Evolutionary conservation across 1,140 invertebrate genomes (phyloP).

Genomic region (Arion vulgaris): DNA sequence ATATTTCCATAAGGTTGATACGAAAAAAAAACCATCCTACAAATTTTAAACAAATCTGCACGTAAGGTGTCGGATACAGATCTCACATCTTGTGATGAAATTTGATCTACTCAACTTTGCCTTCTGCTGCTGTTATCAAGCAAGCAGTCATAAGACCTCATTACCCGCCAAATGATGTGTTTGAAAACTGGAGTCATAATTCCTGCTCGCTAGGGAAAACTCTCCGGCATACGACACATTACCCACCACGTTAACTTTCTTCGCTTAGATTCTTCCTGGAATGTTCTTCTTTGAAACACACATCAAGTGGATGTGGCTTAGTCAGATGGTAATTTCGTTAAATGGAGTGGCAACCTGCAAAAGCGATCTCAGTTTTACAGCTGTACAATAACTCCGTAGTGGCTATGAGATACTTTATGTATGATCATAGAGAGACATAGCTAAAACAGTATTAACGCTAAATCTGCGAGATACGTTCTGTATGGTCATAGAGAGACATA

Average conservation of each 20-base stretch:
- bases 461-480: too few species aligned
- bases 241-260: not conserved
- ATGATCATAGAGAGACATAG: not conserved
- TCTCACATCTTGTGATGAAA: not conserved
- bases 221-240: not conserved
- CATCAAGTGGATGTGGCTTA: not conserved
- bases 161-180: slow-evolving; percentile 24
- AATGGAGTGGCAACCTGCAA: not conserved
- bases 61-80: not conserved
- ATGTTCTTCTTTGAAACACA: not conserved
- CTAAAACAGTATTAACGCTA: too few species aligned
- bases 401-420: not conserved
- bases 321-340: not conserved
- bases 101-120: not conserved
- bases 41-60: not conserved
- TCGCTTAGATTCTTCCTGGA: not conserved
- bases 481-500: too few species aligned
- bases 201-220: not conserved
- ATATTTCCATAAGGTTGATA: too few species aligned
- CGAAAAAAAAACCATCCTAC: too few species aligned
- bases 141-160: slow-evolving; percentile 9
- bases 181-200: slow-evolving; percentile 16
- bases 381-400: not conserved
- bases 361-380: not conserved
- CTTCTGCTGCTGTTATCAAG: not conserved